Evolutionary conservation across 2,888 invertebrate genomes (phyloP).

Genomic region (Drosophila engyochracea): DNA sequence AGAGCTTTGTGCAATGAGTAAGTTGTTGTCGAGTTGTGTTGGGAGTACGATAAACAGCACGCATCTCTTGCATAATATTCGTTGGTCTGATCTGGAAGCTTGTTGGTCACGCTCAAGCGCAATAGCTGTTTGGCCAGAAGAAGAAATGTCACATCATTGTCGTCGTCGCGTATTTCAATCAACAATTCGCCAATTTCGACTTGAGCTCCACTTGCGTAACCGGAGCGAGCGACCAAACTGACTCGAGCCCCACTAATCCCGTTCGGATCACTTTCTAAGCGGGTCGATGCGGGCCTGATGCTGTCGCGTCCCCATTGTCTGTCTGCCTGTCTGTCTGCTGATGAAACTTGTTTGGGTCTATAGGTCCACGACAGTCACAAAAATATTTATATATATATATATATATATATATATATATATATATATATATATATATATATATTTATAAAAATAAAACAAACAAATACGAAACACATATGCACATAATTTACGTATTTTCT

Average conservation of each 20-base stretch:
- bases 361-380: conserved; percentile 25
- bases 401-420: background rate
- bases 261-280: conserved; percentile 73
- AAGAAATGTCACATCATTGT: conserved; percentile 59
- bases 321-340: background rate
- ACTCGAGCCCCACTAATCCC: conserved; percentile 57
- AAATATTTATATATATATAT: background rate
- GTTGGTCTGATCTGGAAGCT: conserved; percentile 27
- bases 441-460: conserved; percentile 18
- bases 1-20: background rate
- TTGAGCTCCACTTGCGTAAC: conserved; percentile 44
- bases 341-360: conserved; percentile 54
- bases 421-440: conserved; percentile 2
- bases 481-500: conserved; percentile 58
- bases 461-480: background rate
- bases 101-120: conserved; percentile 44
- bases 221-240: conserved; percentile 7
- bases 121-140: conserved; percentile 21
- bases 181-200: conserved; percentile 24
- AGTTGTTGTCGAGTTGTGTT: background rate
- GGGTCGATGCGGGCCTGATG: conserved; percentile 31
- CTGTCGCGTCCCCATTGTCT: background rate
- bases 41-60: background rate
- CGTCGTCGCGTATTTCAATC: conserved; percentile 7
- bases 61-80: conserved; percentile 36